Conservation (phyloP, 35 echinoderm and acorn worm species). For the Nesometra sesokonis region DNA sequence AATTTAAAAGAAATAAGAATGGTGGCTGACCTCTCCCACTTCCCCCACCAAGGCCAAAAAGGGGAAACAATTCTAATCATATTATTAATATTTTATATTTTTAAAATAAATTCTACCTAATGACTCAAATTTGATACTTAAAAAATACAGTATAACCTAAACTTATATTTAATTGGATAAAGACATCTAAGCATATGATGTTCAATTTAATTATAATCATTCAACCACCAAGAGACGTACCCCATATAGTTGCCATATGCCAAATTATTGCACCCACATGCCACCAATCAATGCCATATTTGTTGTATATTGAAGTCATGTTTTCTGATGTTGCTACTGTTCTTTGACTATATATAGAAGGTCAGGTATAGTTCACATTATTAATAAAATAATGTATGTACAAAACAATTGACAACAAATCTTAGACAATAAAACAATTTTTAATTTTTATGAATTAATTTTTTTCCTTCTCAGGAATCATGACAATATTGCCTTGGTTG, state of each 20-base stretch:
- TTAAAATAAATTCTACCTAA: too few relatives aligned
- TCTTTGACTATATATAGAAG: neutral
- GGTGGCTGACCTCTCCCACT: too few relatives aligned
- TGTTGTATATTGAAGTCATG: neutral
- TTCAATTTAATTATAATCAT: too few relatives aligned
- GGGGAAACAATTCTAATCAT: too few relatives aligned
- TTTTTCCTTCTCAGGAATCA: conserved; percentile 55
- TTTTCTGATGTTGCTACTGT: neutral
- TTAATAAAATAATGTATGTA: neutral
- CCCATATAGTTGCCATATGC: neutral
- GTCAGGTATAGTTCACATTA: neutral
- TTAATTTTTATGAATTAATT: neutral
- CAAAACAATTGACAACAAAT: neutral
- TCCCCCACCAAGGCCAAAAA: too few relatives aligned
- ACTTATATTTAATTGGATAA: too few relatives aligned
- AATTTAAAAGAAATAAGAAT: too few relatives aligned
- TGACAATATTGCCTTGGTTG: conserved; percentile 88
- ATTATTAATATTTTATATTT: too few relatives aligned
- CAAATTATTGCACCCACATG: neutral
- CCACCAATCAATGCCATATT: neutral
- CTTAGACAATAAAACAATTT: neutral
- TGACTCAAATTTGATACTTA: too few relatives aligned
- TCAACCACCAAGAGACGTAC: too few relatives aligned
- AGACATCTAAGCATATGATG: too few relatives aligned
- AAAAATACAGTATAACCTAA: too few relatives aligned